phyloP scores from a whole-genome alignment of 2,797 vertebrate species.

The Parauchenoglanis punctatus region DNA sequence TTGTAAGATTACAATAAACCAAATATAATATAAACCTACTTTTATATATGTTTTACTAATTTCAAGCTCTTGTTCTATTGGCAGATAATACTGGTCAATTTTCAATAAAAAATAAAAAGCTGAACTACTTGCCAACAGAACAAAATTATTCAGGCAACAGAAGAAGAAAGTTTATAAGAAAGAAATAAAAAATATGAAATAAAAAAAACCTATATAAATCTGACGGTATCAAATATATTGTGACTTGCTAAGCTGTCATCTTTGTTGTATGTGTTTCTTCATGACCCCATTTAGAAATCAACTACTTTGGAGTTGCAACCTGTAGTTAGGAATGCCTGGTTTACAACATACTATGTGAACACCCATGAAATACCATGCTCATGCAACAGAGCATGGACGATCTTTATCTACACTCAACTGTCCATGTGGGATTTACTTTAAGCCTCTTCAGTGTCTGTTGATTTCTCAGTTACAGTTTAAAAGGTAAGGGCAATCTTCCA shows the following conservation, averaged over 20 bases:
- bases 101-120: too few species aligned
- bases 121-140: background rate
- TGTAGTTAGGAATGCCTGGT: background rate
- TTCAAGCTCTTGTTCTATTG: too few species aligned
- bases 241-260: background rate
- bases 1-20: background rate
- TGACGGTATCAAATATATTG: background rate
- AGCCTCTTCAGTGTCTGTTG: background rate
- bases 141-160: background rate
- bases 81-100: too few species aligned
- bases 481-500: slow-evolving; percentile 10
- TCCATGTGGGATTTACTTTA: background rate
- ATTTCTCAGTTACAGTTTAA: slow-evolving; percentile 17
- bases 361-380: background rate
- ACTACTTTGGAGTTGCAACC: background rate
- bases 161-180: background rate
- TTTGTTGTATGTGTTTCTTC: background rate
- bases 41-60: background rate
- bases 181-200: too few species aligned
- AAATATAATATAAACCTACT: background rate
- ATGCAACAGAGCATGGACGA: background rate
- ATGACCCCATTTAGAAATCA: background rate
- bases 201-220: background rate
- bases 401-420: background rate
- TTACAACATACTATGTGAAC: background rate